phyloP scores from a whole-genome alignment of 2,797 vertebrate species.

The Anableps anableps region DNA sequence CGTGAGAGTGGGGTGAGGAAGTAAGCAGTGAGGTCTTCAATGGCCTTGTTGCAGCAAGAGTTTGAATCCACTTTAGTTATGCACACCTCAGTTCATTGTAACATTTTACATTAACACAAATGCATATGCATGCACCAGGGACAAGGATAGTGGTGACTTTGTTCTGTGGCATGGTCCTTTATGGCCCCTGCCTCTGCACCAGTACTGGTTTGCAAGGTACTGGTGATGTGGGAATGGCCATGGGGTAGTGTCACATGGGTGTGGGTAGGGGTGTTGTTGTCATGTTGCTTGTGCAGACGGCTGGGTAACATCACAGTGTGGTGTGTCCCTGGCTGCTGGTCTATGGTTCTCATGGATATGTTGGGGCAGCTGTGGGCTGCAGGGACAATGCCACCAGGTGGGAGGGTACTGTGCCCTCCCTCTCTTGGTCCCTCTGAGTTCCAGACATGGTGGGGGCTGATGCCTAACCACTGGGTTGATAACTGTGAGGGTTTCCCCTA shows the following conservation, averaged over 20 bases:
- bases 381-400: not conserved
- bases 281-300: not conserved
- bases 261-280: not conserved
- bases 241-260: not conserved
- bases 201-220: not conserved
- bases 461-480: not conserved
- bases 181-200: not conserved
- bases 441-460: not conserved
- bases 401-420: not conserved
- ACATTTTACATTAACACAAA: not conserved
- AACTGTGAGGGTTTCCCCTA: too few relatives aligned
- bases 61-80: not conserved
- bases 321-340: not conserved
- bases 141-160: not conserved
- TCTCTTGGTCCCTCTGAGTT: not conserved
- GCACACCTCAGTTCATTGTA: not conserved
- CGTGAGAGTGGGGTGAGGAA: not conserved
- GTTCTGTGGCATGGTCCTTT: not conserved
- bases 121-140: not conserved
- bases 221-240: not conserved
- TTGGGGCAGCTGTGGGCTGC: not conserved
- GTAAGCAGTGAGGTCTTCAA: not conserved
- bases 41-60: not conserved
- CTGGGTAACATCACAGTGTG: not conserved
- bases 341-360: not conserved